Evolutionary conservation across 2,888 invertebrate species (phyloP), one percentile per base, ranked within the genome.

Genomic region (Drosophila mettleri): DNA sequence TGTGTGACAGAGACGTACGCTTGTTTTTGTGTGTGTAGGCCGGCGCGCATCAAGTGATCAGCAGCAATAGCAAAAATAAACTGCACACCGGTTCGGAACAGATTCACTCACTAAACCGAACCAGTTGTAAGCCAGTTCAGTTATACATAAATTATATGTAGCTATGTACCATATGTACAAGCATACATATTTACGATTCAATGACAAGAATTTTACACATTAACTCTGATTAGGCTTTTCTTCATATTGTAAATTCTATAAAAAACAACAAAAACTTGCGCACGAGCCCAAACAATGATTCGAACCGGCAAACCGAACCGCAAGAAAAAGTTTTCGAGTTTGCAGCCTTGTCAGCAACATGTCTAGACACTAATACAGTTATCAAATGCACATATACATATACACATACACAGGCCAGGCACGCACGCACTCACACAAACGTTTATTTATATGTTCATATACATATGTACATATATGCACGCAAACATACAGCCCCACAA

Each of bases 311-410:
- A 71, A 71, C 64, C 51, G 39, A 65, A 76, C 77, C 58, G 48
- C 72, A 68, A 63, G 49, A 53, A 63, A 55, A 64, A 51, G 16
- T 71, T 74, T 71, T 58, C 45, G 36, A 63, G 49, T 63, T 71
- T 63, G 57, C 71, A 70, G 70, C 71, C 71, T 71, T 74, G 74
- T 76, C 77, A 76, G 84, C 82, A 82, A 86, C 82, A 82, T 82
- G 82, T 86, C 82, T 83, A 82, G 86, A 86, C 82, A 83, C 82
- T 53, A 80, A 78, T 76, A 78, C 78, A 78, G 71, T 65, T 74
- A 74, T 70, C 59, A 72, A 63, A 48, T 49, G 45, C 60, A 60
- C 38, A 70, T 41, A 61, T 27, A 43, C 20, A 52, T 33, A 41
- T n/a, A 57, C n/a, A 64, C 27, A 51, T 27, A 46, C 39, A 41